A percentile compares a stretch with the other conserved stretches of the same genome.
phyloP scores from a whole-genome alignment of 2,888 invertebrate species.

The Chrysolina haemoptera region DNA sequence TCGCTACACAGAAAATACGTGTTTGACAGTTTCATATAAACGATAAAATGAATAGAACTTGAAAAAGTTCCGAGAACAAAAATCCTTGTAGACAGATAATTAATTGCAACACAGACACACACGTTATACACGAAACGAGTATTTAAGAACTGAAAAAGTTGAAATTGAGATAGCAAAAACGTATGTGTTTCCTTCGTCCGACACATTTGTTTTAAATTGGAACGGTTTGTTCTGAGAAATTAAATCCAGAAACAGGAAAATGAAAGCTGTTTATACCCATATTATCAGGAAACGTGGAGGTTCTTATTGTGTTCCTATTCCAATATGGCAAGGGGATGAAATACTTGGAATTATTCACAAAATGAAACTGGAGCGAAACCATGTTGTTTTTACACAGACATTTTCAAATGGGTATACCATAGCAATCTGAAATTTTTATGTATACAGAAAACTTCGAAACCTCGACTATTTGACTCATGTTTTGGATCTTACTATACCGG shows the following conservation, averaged over 20 bases:
- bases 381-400: too few relatives aligned
- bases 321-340: constrained; percentile 10
- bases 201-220: constrained; percentile 46
- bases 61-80: constrained; percentile 62
- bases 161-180: constrained; percentile 56
- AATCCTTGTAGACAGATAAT: constrained; percentile 63
- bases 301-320: constrained; percentile 7
- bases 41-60: constrained; percentile 62
- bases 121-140: constrained; percentile 58
- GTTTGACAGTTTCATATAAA: constrained; percentile 62
- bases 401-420: too few relatives aligned
- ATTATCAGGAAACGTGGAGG: constrained; percentile 12
- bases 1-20: constrained; percentile 48
- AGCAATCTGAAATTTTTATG: too few relatives aligned
- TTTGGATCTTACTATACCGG: too few relatives aligned
- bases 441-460: too few relatives aligned
- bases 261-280: constrained; percentile 27
- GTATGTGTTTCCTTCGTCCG: constrained; percentile 49
- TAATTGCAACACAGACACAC: constrained; percentile 59
- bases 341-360: neutral
- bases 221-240: constrained; percentile 30
- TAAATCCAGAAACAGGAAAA: constrained; percentile 27
- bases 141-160: constrained; percentile 60
- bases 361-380: too few relatives aligned
- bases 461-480: too few relatives aligned